These are phyloP conservation scores for Leptonema lineaticorne DNA, from an alignment of 1,140 invertebrate genomes.

Conservation along the genomic window DNA sequence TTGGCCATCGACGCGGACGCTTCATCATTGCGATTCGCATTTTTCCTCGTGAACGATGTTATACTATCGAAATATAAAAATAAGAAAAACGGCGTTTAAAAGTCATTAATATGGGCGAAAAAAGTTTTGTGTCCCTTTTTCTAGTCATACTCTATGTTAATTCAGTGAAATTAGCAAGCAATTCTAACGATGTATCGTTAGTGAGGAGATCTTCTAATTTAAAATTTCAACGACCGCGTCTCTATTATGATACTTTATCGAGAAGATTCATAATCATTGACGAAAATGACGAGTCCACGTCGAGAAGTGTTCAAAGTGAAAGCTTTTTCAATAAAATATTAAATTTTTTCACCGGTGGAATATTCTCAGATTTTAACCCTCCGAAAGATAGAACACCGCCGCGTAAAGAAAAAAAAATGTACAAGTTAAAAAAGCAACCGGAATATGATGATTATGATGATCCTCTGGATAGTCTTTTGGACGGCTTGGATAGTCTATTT, in stretches of 20 bases:
- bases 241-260: slow-evolving; percentile 20
- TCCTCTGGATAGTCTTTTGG: slow-evolving; percentile 31
- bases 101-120: not conserved
- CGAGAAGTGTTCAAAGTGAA: not conserved
- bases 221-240: not conserved
- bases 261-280: slow-evolving; percentile 30
- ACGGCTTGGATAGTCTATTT: slow-evolving; percentile 34
- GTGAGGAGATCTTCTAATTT: not conserved
- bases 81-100: not conserved
- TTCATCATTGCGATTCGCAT: not conserved
- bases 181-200: not conserved
- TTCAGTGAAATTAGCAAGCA: not conserved
- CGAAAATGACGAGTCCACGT: not conserved
- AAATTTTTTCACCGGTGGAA: slow-evolving; percentile 29
- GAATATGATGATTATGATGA: slow-evolving; percentile 30
- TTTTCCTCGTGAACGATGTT: slow-evolving; percentile 3
- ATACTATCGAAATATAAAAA: too few relatives aligned
- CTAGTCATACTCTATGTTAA: not conserved
- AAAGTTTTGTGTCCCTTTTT: not conserved
- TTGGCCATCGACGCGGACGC: not conserved
- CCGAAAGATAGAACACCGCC: slow-evolving; percentile 26
- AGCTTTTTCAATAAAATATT: slow-evolving; percentile 25
- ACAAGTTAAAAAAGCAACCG: slow-evolving; percentile 8
- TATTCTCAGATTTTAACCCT: slow-evolving; percentile 12
- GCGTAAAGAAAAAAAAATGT: slow-evolving; percentile 19